Conservation (phyloP, 1,140 invertebrate genomes). For the Vollenhovia emeryi region DNA sequence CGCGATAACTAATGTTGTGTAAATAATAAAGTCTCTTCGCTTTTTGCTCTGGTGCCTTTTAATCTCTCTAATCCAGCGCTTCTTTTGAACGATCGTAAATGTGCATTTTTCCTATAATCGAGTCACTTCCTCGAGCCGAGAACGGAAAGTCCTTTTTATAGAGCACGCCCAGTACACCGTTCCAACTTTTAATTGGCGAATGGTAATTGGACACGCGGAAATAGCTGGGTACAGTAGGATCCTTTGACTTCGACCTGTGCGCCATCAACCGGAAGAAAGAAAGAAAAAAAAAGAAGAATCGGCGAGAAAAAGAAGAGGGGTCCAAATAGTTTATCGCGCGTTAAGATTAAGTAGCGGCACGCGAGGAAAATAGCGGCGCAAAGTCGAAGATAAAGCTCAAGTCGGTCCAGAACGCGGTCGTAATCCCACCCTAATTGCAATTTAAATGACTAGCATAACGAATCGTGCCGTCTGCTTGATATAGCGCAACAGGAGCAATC, state of each 20-base stretch:
- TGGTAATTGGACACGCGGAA: conserved; percentile 72
- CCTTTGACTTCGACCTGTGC: conserved; percentile 31
- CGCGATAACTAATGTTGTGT: neutral
- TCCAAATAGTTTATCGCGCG: conserved; percentile 36
- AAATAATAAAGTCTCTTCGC: conserved; percentile 6
- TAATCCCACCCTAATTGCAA: conserved; percentile 43
- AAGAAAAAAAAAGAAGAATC: neutral
- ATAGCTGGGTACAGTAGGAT: conserved; percentile 43
- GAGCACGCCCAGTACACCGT: conserved; percentile 50
- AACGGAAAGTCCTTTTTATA: conserved; percentile 45
- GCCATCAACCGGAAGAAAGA: conserved; percentile 26
- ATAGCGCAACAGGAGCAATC: neutral
- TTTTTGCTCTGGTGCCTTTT: neutral
- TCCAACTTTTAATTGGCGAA: conserved; percentile 75
- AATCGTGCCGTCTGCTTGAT: conserved; percentile 10
- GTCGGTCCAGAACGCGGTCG: conserved; percentile 19
- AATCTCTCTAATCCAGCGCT: neutral
- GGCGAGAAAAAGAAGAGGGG: neutral
- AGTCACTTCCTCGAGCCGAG: conserved; percentile 37
- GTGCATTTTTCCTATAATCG: conserved; percentile 66
- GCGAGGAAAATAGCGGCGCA: conserved; percentile 38
- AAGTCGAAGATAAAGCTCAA: conserved; percentile 46
- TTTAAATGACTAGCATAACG: conserved; percentile 16
- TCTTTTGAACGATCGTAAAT: conserved; percentile 43
- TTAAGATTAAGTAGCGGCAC: conserved; percentile 40